A percentile compares a stretch with the other conserved stretches of the same genome.
Conservation (phyloP, 2,888 invertebrate genomes). For the Leucoptera coffeella region DNA sequence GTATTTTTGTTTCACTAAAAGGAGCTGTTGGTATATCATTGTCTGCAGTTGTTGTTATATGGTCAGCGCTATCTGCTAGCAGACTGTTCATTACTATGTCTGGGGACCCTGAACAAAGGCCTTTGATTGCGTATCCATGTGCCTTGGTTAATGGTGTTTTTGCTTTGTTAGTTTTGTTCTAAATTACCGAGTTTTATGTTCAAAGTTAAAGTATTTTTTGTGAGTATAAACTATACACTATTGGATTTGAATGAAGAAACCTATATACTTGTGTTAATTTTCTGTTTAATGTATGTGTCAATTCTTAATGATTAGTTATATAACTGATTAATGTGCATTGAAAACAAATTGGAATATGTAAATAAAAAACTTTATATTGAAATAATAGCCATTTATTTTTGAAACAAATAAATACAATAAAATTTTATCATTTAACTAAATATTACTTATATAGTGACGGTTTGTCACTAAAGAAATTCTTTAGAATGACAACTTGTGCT, state of each 20-base stretch:
- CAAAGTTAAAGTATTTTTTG: neutral
- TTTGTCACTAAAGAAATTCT: slow-evolving; percentile 76
- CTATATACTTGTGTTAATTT: no score
- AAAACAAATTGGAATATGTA: neutral
- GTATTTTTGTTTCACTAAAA: slow-evolving; percentile 72
- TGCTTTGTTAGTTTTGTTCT: slow-evolving; percentile 87
- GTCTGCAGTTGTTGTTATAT: slow-evolving; percentile 65
- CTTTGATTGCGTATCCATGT: slow-evolving; percentile 88
- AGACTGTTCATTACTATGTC: slow-evolving; percentile 88
- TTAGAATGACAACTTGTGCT: slow-evolving; percentile 84
- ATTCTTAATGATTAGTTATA: neutral
- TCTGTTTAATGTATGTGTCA: no score
- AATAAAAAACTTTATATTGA: slow-evolving; percentile 21
- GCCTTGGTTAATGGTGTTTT: slow-evolving; percentile 89
- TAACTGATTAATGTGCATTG: neutral
- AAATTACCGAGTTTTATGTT: slow-evolving; percentile 18
- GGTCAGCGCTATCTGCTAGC: slow-evolving; percentile 91
- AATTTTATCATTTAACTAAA: slow-evolving; percentile 20
- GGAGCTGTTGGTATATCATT: slow-evolving; percentile 62
- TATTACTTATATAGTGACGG: slow-evolving; percentile 37
- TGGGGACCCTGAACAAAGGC: slow-evolving; percentile 78
- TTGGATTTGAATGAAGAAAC: no score
- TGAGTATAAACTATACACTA: neutral
- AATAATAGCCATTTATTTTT: slow-evolving; percentile 10
- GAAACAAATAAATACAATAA: neutral